Evolutionary conservation across 1,140 invertebrate genomes (phyloP).

Genomic region (Heterodera carotae): DNA sequence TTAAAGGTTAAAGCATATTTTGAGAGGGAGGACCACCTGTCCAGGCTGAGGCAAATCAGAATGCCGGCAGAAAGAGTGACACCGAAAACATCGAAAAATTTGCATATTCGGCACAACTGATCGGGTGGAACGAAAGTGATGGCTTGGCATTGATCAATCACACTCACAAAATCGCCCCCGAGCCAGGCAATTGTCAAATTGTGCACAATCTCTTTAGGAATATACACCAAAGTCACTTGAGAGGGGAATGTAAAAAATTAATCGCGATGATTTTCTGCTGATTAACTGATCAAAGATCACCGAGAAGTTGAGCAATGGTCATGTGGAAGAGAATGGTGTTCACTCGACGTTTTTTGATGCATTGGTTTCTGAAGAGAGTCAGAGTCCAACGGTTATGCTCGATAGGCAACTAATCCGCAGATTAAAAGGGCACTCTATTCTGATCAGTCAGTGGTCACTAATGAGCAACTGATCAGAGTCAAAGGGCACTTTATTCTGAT

Average conservation of each 20-base stretch:
- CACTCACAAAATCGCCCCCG: slow-evolving; percentile 57
- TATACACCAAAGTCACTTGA: slow-evolving; percentile 33
- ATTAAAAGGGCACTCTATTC: no score
- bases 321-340: slow-evolving; percentile 63
- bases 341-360: slow-evolving; percentile 56
- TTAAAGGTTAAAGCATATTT: neutral
- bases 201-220: slow-evolving; percentile 62
- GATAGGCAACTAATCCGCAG: no score
- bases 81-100: slow-evolving; percentile 64
- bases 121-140: slow-evolving; percentile 23
- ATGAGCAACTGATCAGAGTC: slow-evolving; percentile 71
- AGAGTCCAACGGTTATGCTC: no score
- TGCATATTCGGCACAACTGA: slow-evolving; percentile 62
- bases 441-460: neutral
- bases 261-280: neutral
- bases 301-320: slow-evolving; percentile 63
- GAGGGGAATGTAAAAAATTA: slow-evolving; percentile 30
- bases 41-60: slow-evolving; percentile 60
- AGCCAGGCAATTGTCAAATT: slow-evolving; percentile 60
- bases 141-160: slow-evolving; percentile 6
- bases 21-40: slow-evolving; percentile 21
- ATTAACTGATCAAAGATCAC: slow-evolving; percentile 43
- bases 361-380: slow-evolving; percentile 61
- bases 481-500: slow-evolving; percentile 70
- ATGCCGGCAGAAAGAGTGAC: slow-evolving; percentile 56